phyloP scores from a whole-genome alignment of 2,888 invertebrate genomes.

The Furcula furcula region DNA sequence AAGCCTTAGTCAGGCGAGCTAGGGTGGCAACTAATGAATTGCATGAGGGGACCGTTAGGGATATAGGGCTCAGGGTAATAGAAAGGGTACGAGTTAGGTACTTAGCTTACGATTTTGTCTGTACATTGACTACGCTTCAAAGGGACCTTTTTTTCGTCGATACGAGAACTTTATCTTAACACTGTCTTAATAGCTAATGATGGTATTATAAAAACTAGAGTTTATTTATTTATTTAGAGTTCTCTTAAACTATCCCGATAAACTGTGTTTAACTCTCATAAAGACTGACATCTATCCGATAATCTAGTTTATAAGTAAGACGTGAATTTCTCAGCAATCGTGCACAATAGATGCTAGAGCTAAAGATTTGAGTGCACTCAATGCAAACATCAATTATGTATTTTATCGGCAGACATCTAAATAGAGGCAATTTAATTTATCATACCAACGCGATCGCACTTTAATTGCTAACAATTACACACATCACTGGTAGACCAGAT shows the following conservation, averaged over 20 bases:
- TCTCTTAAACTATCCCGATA: too few species aligned
- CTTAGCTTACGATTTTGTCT: conserved; percentile 9
- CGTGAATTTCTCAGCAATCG: conserved; percentile 4
- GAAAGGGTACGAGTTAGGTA: conserved; percentile 17
- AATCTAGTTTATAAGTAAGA: too few species aligned
- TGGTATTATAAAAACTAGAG: too few species aligned
- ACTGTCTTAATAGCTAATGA: too few species aligned
- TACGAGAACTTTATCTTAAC: too few species aligned
- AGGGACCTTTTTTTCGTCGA: too few species aligned
- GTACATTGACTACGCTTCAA: too few species aligned
- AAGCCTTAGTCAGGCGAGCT: conserved; percentile 40
- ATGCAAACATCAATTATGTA: conserved; percentile 22
- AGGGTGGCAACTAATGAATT: conserved; percentile 24
- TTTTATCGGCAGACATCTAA: conserved; percentile 29
- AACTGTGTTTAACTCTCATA: too few species aligned
- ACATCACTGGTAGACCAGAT: conserved; percentile 3
- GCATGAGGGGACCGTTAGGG: conserved; percentile 9
- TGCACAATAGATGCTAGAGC: conserved; percentile 13
- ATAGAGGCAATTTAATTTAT: conserved; percentile 23
- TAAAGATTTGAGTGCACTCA: conserved; percentile 14
- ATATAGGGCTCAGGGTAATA: too few species aligned
- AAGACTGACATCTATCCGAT: too few species aligned
- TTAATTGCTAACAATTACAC: conserved; percentile 30
- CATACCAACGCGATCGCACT: conserved; percentile 27
- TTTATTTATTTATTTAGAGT: too few species aligned